Base-by-base conservation (phyloP, 2,888 invertebrate genomes). In the Theodoxus fluviatilis region DNA sequence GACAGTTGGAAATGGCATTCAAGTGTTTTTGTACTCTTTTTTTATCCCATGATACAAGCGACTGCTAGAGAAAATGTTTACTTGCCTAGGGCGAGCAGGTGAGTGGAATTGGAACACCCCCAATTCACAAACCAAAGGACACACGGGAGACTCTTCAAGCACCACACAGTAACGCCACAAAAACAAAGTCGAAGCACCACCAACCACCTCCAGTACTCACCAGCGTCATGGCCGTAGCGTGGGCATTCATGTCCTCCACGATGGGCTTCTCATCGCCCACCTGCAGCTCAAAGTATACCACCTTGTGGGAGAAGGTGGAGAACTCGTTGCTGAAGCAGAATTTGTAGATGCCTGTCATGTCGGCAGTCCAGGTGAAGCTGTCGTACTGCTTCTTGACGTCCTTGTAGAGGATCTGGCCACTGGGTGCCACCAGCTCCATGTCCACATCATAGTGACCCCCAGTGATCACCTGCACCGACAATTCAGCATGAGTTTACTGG, bases 361-460 rank as follows among this genome's bases (percentile, higher is more conserved):
- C 83, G 0, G 86, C 76, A 2, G 81, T 85, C 86, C 86, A 87
- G 69, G 93, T 93, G 87, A 95, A 93, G 35, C 94, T 95, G 87
- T 98, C 98, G 88, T 96, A 98, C 84, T 98, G 98, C 85, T 94
- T 93, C 88, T 96, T 96, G 64, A 94, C 91, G 88, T 96, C 94
- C 80, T 93, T 93, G 88, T 98, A 98, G 71, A 99, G 90, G 18
- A 95, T 69, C 90, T 88, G 92, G 76, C 94, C 94, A 81, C 91
- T 92, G 1, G 98, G 98, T 79, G 93, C 93, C 88, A 94, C 93
- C 67, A 99, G 88, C 70, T 91, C 91, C 68, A 98, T 94, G 88
- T 99, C 98, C 59, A 99, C 98, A 89, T 99, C 99, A 87, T 98
- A 96, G 83, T 98, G 96, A 1, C 99, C 99, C 69, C 99, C 99